Conservation (phyloP, 2,113 vertebrate genomes). For the Tetraodon nigroviridis region DNA sequence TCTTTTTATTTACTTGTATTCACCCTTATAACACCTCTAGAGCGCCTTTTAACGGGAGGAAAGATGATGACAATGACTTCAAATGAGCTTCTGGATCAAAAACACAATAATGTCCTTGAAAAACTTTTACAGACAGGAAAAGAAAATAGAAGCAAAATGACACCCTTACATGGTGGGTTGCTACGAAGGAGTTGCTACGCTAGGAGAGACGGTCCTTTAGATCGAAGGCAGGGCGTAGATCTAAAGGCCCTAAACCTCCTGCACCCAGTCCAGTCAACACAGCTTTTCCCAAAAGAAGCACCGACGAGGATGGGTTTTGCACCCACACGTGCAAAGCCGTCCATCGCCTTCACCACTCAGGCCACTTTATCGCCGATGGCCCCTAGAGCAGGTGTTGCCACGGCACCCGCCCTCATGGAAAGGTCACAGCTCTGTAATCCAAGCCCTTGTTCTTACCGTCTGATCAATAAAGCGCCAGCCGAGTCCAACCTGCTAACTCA, state of each 20-base stretch:
- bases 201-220: too few species aligned
- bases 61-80: too few species aligned
- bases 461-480: constrained; percentile 25
- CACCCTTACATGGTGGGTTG: too few species aligned
- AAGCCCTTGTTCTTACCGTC: constrained; percentile 13
- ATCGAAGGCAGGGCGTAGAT: too few species aligned
- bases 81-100: too few species aligned
- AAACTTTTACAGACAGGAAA: too few species aligned
- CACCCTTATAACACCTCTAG: not conserved
- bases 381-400: not conserved
- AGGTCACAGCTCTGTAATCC: not conserved
- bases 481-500: constrained; percentile 10
- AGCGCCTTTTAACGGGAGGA: not conserved
- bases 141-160: too few species aligned
- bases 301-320: constrained; percentile 68
- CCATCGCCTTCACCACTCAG: constrained; percentile 76
- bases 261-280: too few species aligned
- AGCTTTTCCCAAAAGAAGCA: too few species aligned
- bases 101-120: too few species aligned
- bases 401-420: constrained; percentile 27
- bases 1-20: not conserved
- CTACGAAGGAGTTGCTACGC: too few species aligned
- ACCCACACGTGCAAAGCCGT: constrained; percentile 72
- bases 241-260: too few species aligned
- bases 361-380: constrained; percentile 63